Conservation (phyloP, 1,140 invertebrate genomes). For the Ceratitis capitata region DNA sequence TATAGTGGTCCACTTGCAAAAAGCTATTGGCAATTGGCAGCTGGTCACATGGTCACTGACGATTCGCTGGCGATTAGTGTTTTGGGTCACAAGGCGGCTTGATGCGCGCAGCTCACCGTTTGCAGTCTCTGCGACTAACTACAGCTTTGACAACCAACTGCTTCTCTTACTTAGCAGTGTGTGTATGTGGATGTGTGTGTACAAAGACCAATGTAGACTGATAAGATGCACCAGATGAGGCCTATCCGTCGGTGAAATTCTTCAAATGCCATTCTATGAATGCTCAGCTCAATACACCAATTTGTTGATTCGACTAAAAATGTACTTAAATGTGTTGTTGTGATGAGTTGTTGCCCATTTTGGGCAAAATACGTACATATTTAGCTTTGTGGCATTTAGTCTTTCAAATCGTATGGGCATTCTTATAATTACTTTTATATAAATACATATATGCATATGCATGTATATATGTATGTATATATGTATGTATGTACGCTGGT, state of each 20-base stretch:
- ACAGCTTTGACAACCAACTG: too few species aligned
- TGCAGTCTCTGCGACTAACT: too few species aligned
- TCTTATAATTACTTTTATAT: background rate
- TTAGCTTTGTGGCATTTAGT: background rate
- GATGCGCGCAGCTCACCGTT: too few species aligned
- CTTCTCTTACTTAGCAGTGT: too few species aligned
- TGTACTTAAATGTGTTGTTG: background rate
- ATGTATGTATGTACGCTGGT: background rate
- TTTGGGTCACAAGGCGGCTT: background rate
- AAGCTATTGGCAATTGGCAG: background rate
- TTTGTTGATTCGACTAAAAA: background rate
- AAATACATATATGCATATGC: background rate
- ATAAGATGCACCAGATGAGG: background rate
- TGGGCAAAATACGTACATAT: background rate
- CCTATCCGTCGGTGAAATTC: background rate
- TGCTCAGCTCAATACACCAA: background rate
- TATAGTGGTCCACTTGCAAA: background rate
- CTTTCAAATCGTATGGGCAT: background rate
- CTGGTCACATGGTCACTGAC: background rate
- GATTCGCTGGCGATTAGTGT: conserved; percentile 16
- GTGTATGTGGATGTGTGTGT: too few species aligned
- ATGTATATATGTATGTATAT: background rate
- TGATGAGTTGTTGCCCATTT: background rate
- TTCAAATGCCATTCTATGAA: background rate
- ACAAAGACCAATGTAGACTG: background rate